A percentile compares a stretch with the other conserved stretches of the same genome.
phyloP scores from a whole-genome alignment of 2,113 vertebrate species.

The Xenus cinereus region DNA sequence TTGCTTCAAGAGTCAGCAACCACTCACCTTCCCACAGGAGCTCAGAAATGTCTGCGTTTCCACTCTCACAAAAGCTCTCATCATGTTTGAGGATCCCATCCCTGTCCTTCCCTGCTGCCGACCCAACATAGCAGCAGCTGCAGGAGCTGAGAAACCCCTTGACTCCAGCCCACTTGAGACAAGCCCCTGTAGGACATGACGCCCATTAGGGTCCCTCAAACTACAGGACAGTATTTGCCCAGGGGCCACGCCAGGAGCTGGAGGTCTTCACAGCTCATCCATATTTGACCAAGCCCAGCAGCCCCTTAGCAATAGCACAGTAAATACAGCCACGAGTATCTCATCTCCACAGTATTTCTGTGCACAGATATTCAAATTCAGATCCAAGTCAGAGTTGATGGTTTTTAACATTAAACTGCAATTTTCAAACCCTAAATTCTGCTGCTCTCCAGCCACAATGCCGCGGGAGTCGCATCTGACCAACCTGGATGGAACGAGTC shows the following conservation, averaged over 20 bases:
- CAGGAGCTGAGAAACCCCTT: neutral
- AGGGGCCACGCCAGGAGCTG: neutral
- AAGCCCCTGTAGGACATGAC: neutral
- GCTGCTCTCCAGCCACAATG: neutral
- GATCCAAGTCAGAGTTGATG: neutral
- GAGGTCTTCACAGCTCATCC: neutral
- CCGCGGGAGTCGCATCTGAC: neutral
- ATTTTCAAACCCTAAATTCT: neutral
- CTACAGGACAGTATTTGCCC: neutral
- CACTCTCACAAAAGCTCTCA: neutral
- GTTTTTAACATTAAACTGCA: neutral
- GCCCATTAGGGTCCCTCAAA: too few species aligned
- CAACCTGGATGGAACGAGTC: neutral
- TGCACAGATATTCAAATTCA: neutral
- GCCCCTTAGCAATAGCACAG: neutral
- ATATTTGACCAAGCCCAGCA: neutral
- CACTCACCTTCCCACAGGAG: neutral
- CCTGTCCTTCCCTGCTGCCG: neutral
- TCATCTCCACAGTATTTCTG: neutral
- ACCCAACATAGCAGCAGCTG: accelerated
- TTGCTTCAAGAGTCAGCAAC: neutral
- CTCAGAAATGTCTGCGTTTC: accelerated
- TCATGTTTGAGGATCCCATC: neutral
- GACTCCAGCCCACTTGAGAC: neutral
- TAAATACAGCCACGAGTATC: neutral